A percentile compares a stretch with the other conserved stretches of the same genome.
These are phyloP conservation scores for Drosophila atripex DNA, from an alignment of 2,888 invertebrate species.

Conservation along the genomic window DNA sequence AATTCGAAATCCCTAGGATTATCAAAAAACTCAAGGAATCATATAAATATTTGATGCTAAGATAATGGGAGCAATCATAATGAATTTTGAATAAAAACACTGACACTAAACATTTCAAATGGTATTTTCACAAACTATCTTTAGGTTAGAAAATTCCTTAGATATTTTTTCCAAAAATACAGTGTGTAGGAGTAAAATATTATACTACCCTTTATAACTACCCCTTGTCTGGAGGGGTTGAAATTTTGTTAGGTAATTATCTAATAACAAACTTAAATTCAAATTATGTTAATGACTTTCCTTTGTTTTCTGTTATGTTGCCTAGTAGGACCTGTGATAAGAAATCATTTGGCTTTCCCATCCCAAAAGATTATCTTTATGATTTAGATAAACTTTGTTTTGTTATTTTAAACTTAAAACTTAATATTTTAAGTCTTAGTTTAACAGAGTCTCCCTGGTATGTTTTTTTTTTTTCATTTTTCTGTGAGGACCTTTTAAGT, in stretches of 20 bases:
- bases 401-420: too few species aligned
- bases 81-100: not conserved
- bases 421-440: too few species aligned
- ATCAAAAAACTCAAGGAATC: not conserved
- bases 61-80: not conserved
- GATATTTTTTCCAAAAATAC: not conserved
- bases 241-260: conserved; percentile 1
- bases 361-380: not conserved
- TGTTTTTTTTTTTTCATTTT: too few species aligned
- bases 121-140: not conserved
- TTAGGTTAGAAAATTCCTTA: not conserved
- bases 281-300: not conserved
- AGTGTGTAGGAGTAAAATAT: not conserved
- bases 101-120: not conserved
- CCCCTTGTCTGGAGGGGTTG: not conserved
- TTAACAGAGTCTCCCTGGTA: too few species aligned
- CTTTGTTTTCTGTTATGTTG: not conserved
- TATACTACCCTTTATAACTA: not conserved
- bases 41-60: not conserved
- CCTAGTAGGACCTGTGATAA: not conserved
- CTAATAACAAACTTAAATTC: not conserved
- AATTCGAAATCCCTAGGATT: not conserved
- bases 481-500: too few species aligned
- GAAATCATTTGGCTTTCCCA: too few species aligned
- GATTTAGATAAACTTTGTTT: too few species aligned